Percentiles rank a stretch among this genome's conserved stretches.
Conservation (phyloP, 2,113 vertebrate species). For the Jaculus jaculus region DNA sequence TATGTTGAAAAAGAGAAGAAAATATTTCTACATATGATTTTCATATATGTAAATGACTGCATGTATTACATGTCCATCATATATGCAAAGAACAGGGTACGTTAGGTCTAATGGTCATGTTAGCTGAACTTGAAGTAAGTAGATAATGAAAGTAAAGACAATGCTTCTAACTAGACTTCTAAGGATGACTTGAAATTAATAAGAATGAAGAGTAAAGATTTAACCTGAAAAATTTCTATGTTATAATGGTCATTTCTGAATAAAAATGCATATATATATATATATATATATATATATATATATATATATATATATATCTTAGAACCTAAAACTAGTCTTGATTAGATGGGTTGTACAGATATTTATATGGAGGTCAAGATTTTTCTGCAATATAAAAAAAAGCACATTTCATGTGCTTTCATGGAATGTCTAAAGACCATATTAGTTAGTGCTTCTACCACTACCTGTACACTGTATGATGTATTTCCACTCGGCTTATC, state of each 20-base stretch:
- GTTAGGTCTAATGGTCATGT: background rate
- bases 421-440: background rate
- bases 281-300: too few relatives aligned
- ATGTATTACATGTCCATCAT: background rate
- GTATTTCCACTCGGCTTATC: background rate
- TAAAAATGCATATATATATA: background rate
- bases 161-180: background rate
- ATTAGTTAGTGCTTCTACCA: background rate
- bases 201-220: constrained; percentile 6
- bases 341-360: background rate
- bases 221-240: background rate
- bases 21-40: background rate
- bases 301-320: too few relatives aligned
- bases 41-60: background rate
- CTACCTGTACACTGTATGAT: background rate
- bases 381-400: background rate
- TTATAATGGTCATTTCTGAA: background rate
- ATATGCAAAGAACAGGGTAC: background rate
- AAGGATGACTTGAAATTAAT: background rate
- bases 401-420: background rate
- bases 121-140: background rate
- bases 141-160: background rate
- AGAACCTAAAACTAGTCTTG: background rate
- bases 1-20: background rate
- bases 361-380: background rate